Evolutionary conservation across 2,797 vertebrate genomes (phyloP), one percentile per base, ranked within the genome.

Genomic region (Paratrypauchen microcephalus): DNA sequence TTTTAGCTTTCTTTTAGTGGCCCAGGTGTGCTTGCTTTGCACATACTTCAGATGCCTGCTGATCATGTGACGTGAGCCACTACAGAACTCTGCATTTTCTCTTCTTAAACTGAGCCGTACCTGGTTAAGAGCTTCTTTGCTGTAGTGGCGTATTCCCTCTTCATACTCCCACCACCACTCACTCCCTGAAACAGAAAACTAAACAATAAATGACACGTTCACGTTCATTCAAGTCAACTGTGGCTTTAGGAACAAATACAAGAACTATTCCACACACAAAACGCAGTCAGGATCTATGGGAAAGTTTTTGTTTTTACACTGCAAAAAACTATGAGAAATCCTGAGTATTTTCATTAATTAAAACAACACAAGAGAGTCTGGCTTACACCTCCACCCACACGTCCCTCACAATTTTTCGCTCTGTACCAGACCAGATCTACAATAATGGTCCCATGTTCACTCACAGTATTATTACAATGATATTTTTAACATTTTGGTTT

Each of bases 101-200:
- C 63, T 69, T 65, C 47, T 63, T 39, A 65, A 16, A 79, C 16
- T n/a, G 65, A 50, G 76, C 59, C 0, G 28, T 87, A 95, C 94
- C 94, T 92, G 85, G 64, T 73, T 82, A 41, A 93, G 90, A 58
- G 86, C 88, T 47, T 91, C 88, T 67, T 92, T 75, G 67, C 90
- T 92, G 83, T 93, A 91, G 69, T 91, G 85, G 15, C 87, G 79
- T 62, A 91, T 87, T 70, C 91, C 92, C 66, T 93, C 90, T 54
- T 94, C 91, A 81, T 92, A 94, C 70, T 93, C 85, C 83, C 60
- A 77, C 87, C 87, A 90, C 93, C 93, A 95, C 45, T 92, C 83
- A 21, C 83, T 78, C n/a, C 92, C 94, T 95, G 81, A 23, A 55
- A 23, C 21, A 55, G 4, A 18, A 57, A 11, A 26, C 41, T 15